Evolutionary conservation across 2,888 invertebrate species (phyloP).

Genomic region (Camponotus fellah): DNA sequence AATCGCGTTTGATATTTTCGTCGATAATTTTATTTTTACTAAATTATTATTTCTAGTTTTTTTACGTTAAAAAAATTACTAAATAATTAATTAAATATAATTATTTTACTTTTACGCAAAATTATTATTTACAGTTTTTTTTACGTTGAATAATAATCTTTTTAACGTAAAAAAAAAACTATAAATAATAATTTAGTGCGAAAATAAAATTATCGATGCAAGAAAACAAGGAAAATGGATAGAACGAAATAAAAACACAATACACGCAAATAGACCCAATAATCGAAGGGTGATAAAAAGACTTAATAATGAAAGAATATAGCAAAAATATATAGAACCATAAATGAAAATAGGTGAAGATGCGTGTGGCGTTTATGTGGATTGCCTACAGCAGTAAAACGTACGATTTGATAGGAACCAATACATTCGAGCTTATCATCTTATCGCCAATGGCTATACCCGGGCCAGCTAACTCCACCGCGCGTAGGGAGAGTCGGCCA

Average conservation of each 20-base stretch:
- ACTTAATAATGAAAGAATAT: background rate
- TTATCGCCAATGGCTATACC: conserved; percentile 84
- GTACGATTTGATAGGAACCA: conserved; percentile 85
- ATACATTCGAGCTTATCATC: conserved; percentile 86
- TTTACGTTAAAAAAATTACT: background rate
- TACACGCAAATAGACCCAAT: background rate
- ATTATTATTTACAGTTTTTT: too few relatives aligned
- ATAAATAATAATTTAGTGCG: background rate
- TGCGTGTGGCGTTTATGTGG: conserved; percentile 81
- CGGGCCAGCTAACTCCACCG: conserved; percentile 77
- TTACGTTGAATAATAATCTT: background rate
- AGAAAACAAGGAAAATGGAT: background rate
- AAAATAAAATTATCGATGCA: background rate
- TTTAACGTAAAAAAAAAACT: background rate
- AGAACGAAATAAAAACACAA: background rate
- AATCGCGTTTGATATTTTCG: background rate
- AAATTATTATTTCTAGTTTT: background rate
- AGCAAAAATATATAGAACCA: conserved; percentile 40
- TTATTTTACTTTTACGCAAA: too few relatives aligned
- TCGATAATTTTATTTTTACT: background rate
- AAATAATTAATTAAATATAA: too few relatives aligned
- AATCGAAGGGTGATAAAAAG: background rate
- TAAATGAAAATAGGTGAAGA: conserved; percentile 60
- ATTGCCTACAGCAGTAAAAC: conserved; percentile 82
- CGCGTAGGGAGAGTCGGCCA: conserved; percentile 75